Evolutionary conservation across 2,113 vertebrate genomes (phyloP).

Genomic region (Spermophilus dauricus): DNA sequence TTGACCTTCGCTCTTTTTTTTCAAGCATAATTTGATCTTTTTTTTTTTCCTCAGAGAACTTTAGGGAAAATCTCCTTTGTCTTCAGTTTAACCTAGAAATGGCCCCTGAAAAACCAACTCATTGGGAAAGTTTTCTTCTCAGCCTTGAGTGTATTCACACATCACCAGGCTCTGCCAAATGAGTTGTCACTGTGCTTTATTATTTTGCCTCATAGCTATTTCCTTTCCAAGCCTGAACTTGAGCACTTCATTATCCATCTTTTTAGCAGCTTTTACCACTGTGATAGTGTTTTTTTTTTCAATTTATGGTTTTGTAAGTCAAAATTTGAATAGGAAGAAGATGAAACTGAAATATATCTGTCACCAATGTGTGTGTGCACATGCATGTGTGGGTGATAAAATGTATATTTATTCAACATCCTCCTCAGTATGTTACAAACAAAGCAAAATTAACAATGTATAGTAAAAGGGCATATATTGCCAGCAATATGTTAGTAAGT

Average conservation of each 20-base stretch:
- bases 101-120: not conserved
- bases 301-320: not conserved
- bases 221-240: not conserved
- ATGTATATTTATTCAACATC: too few relatives aligned
- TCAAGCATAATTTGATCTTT: constrained; percentile 63
- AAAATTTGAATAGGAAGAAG: not conserved
- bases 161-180: not conserved
- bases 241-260: not conserved
- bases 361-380: not conserved
- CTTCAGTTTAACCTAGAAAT: constrained; percentile 29
- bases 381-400: not conserved
- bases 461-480: too few relatives aligned
- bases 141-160: not conserved
- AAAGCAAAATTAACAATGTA: too few relatives aligned
- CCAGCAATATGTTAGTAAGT: too few relatives aligned
- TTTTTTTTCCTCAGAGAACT: constrained; percentile 27
- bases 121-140: constrained; percentile 32
- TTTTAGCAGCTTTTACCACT: not conserved
- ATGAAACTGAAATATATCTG: constrained; percentile 32
- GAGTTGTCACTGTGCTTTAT: constrained; percentile 33
- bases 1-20: constrained; percentile 60
- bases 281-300: not conserved
- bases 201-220: not conserved
- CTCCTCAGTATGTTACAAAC: too few relatives aligned
- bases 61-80: constrained; percentile 52